Evolutionary conservation across 2,888 invertebrate species (phyloP).

Genomic region (Cremastobaeus sp.): DNA sequence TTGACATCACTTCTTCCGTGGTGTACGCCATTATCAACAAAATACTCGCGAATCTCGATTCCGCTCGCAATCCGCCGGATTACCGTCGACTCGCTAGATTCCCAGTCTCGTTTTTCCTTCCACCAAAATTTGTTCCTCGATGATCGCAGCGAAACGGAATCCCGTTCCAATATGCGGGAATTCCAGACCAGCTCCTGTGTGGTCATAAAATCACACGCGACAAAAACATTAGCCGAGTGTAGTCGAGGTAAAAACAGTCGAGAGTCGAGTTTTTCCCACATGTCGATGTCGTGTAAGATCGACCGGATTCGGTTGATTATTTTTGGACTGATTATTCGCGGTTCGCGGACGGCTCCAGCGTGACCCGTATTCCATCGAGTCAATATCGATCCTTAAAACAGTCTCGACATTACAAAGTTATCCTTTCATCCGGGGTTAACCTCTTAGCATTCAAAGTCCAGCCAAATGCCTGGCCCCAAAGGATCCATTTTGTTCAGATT

Average conservation of each 20-base stretch:
- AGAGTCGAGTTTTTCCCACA: constrained; percentile 35
- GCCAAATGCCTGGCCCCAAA: constrained; percentile 1
- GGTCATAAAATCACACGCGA: constrained; percentile 7
- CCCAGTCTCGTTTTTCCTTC: constrained; percentile 13
- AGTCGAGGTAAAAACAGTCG: constrained; percentile 14
- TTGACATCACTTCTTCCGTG: constrained; percentile 60
- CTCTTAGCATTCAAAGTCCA: constrained; percentile 18
- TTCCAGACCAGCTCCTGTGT: constrained; percentile 16
- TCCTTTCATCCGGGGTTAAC: constrained; percentile 3
- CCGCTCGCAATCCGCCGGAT: constrained; percentile 31
- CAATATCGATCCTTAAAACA: constrained; percentile 29
- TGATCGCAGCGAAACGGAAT: constrained; percentile 10
- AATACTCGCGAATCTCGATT: constrained; percentile 14
- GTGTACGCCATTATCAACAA: constrained; percentile 66
- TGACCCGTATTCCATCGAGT: constrained; percentile 30
- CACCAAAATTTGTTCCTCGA: constrained; percentile 45
- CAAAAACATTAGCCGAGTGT: constrained; percentile 21
- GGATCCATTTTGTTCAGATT: not conserved
- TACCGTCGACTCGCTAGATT: constrained; percentile 9
- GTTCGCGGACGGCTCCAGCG: constrained; percentile 36
- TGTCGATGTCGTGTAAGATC: constrained; percentile 38
- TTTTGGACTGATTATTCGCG: constrained; percentile 35
- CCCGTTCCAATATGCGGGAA: constrained; percentile 18
- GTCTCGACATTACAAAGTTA: not conserved
- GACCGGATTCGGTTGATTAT: constrained; percentile 25